These are phyloP conservation scores for Baccha elongata DNA, from an alignment of 2,888 invertebrate genomes.

Conservation along the genomic window DNA sequence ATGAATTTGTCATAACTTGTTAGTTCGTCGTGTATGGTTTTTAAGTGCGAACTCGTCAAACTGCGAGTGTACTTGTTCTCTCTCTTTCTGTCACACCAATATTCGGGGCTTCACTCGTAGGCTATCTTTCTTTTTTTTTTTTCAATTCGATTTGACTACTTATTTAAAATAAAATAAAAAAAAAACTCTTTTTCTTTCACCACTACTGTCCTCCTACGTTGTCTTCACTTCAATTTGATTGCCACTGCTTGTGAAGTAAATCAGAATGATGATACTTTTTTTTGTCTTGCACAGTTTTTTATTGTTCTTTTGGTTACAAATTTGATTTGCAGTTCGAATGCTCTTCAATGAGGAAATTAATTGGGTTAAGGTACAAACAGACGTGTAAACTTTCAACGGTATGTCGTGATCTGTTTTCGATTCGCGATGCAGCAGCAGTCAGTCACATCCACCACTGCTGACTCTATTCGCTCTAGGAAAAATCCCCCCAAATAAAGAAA, in stretches of 20 bases:
- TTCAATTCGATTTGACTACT: slow-evolving; percentile 42
- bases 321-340: slow-evolving; percentile 42
- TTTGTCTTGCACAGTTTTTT: slow-evolving; percentile 28
- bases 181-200: slow-evolving; percentile 7
- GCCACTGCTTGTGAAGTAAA: slow-evolving; percentile 22
- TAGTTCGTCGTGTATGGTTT: slow-evolving; percentile 44
- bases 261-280: neutral
- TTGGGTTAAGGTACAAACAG: slow-evolving; percentile 55
- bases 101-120: slow-evolving; percentile 56
- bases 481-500: slow-evolving; percentile 57
- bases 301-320: slow-evolving; percentile 38
- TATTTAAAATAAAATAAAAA: slow-evolving; percentile 17
- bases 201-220: slow-evolving; percentile 14
- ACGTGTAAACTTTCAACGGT: slow-evolving; percentile 41
- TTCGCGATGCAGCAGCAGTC: slow-evolving; percentile 33
- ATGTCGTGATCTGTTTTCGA: slow-evolving; percentile 39
- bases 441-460: slow-evolving; percentile 63
- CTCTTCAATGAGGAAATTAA: slow-evolving; percentile 42
- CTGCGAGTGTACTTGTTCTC: slow-evolving; percentile 60
- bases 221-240: slow-evolving; percentile 12
- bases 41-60: slow-evolving; percentile 36
- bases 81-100: slow-evolving; percentile 52
- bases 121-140: slow-evolving; percentile 64
- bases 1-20: slow-evolving; percentile 82
- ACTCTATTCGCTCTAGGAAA: slow-evolving; percentile 38